Conservation (phyloP, 1,140 invertebrate species). For the Pseudobourletiella spinata region DNA sequence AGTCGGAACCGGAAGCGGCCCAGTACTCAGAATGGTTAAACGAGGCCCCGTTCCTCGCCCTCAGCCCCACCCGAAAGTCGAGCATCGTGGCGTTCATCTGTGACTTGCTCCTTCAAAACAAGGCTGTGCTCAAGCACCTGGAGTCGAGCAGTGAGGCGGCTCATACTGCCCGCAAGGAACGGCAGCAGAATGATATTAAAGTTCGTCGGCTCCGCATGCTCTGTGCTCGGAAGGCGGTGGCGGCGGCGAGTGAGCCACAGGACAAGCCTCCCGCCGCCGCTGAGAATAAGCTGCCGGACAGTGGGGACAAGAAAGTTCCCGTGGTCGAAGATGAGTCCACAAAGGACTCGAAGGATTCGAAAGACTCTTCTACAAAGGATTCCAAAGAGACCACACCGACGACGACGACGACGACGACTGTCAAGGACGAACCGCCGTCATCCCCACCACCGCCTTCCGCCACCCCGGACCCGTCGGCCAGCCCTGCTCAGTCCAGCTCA, state of each 20-base stretch:
- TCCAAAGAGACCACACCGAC: background rate
- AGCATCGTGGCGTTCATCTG: conserved; percentile 81
- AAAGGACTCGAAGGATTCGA: background rate
- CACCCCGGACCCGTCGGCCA: background rate
- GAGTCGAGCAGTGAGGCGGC: conserved; percentile 26
- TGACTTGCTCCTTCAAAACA: conserved; percentile 87
- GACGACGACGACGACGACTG: background rate
- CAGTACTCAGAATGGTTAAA: conserved; percentile 60
- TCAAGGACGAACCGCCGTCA: background rate
- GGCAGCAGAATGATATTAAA: conserved; percentile 34
- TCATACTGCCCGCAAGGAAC: conserved; percentile 28
- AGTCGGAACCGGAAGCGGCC: conserved; percentile 42
- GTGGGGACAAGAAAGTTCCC: background rate
- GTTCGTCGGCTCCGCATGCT: conserved; percentile 55
- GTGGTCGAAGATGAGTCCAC: background rate
- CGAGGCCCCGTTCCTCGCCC: conserved; percentile 71
- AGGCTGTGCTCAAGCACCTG: conserved; percentile 41
- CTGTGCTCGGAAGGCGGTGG: conserved; percentile 61
- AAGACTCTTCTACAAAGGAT: background rate
- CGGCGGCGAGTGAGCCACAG: conserved; percentile 43
- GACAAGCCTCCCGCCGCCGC: background rate
- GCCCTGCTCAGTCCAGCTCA: background rate
- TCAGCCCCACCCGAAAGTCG: conserved; percentile 77
- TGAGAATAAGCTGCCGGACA: background rate
- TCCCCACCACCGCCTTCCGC: background rate